Base-by-base conservation (phyloP, 2,797 vertebrate genomes). In the Sandelia bainsii region DNA sequence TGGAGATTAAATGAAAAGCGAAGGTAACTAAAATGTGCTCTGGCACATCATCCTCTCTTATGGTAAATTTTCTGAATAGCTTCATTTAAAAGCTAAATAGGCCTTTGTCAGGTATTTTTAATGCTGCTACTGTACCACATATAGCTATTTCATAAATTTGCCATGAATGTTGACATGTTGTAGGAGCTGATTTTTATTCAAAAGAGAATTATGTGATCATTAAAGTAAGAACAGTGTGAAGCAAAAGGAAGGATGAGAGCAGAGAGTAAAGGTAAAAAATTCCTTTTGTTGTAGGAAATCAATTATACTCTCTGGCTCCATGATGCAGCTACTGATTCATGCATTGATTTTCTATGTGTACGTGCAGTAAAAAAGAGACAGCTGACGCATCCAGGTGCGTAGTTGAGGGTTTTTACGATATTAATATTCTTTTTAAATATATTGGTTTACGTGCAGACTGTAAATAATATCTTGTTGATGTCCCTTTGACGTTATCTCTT, bases 211-310 rank as follows among this genome's bases (percentile, higher is more conserved):
- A 68, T 60, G 16, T 59, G 65, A 37, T 69, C 49, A 29, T 80
- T 46, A 52, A 68, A 79, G 20, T 54, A 48, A 71, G 45, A 72
- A 27, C n/a, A 25, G 20, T 39, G 40, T 69, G 67, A 20, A 16
- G 4, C 50, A 17, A 52, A 48, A 75, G 44, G 56, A 23, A 72
- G 51, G 62, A 62, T 60, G 14, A 32, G 51, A 80, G 81, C 62
- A 64, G 32, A 49, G 71, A 66, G 17, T 51, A 67, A 83, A 51
- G 52, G 65, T 87, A 76, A 76, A 86, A 40, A 73, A 88, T 73
- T 87, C 72, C 65, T 77, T 89, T 87, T 89, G 85, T 87, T 85
- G 64, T 63, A 9, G 32, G 29, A 79, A 91, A 90, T 92, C 87
- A 78, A 79, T 89, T 58, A 51, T 66, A 19, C 78, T 79, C 76